These are phyloP conservation scores for Stomorhina lunata DNA, from an alignment of 2,888 invertebrate genomes.

Conservation along the genomic window DNA sequence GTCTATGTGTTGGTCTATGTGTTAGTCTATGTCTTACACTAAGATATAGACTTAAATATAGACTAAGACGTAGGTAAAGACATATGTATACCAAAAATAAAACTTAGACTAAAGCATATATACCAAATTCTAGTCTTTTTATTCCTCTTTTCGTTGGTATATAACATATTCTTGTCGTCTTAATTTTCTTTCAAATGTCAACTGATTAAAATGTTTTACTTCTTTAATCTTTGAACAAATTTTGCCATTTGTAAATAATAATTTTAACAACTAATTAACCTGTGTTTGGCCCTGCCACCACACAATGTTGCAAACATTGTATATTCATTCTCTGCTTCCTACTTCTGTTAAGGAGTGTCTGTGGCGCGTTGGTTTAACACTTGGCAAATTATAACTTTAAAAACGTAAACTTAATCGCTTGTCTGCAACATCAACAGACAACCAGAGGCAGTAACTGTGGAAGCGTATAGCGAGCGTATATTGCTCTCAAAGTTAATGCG, in stretches of 20 bases:
- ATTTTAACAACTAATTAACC: slow-evolving; percentile 59
- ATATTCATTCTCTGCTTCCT: not conserved
- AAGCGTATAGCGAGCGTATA: not conserved
- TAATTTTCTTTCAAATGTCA: not conserved
- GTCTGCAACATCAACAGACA: slow-evolving; percentile 22
- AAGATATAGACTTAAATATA: too few species aligned
- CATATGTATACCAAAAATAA: too few species aligned
- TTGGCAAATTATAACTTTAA: slow-evolving; percentile 47
- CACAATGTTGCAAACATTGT: too few species aligned
- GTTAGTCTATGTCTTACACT: too few species aligned
- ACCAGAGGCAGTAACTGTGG: not conserved
- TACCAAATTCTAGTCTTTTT: too few species aligned
- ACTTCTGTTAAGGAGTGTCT: slow-evolving; percentile 38
- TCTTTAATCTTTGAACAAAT: slow-evolving; percentile 35
- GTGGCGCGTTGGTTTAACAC: slow-evolving; percentile 1
- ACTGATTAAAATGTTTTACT: not conserved
- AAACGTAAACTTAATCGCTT: slow-evolving; percentile 40
- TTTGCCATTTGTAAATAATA: slow-evolving; percentile 49
- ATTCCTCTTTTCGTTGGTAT: too few species aligned
- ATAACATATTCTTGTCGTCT: not conserved
- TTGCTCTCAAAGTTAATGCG: not conserved
- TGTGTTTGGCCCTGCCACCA: slow-evolving; percentile 46
- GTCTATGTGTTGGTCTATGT: too few species aligned
- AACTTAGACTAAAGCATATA: too few species aligned
- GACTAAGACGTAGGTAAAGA: too few species aligned